phyloP scores from a whole-genome alignment of 2,113 vertebrate genomes.

The Asarcornis scutulata region DNA sequence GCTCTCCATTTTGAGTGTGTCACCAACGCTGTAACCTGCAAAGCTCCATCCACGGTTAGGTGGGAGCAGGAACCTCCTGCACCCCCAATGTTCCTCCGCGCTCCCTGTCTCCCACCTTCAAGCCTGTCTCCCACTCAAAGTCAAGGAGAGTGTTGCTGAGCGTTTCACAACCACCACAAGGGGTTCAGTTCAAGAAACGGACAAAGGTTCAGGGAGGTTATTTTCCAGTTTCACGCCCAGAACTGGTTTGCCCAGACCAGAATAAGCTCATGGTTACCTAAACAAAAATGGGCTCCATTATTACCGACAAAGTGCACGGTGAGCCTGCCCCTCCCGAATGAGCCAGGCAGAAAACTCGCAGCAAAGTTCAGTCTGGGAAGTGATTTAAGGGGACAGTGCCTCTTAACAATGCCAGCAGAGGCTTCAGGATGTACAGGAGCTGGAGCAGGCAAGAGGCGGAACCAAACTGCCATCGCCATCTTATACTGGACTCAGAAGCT shows the following conservation, averaged over 20 bases:
- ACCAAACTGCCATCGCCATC: background rate
- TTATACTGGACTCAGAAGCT: background rate
- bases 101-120: background rate
- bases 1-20: background rate
- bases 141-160: background rate
- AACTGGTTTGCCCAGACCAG: slow-evolving; percentile 70
- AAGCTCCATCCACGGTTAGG: background rate
- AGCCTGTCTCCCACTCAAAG: background rate
- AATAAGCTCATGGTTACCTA: slow-evolving; percentile 60
- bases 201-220: slow-evolving; percentile 61
- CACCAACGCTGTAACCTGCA: background rate
- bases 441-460: background rate
- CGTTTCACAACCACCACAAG: slow-evolving; percentile 40
- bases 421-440: accelerated
- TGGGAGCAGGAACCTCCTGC: background rate
- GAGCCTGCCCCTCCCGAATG: slow-evolving; percentile 55
- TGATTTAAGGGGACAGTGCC: background rate
- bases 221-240: slow-evolving; percentile 61
- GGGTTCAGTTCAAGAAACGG: slow-evolving; percentile 44
- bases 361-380: slow-evolving; percentile 57
- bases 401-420: slow-evolving; percentile 9
- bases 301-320: slow-evolving; percentile 33
- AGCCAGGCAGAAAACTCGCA: slow-evolving; percentile 56
- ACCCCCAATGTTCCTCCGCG: background rate
- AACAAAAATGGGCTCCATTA: slow-evolving; percentile 42